phyloP scores from a whole-genome alignment of 1,140 invertebrate species.

The Saccostrea cuccullata region DNA sequence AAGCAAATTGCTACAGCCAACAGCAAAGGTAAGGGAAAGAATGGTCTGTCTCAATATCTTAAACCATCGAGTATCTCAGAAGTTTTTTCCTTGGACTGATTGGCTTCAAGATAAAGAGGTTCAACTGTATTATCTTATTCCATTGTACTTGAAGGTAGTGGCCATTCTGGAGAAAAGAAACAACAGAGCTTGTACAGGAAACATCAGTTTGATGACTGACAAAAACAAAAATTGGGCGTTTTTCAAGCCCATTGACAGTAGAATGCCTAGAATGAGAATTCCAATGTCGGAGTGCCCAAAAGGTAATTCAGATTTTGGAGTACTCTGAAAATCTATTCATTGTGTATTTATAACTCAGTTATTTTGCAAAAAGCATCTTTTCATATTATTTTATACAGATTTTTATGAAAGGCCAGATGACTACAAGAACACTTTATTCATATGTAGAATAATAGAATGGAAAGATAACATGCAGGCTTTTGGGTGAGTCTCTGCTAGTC shows the following conservation, averaged over 20 bases:
- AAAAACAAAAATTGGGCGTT: slow-evolving; percentile 13
- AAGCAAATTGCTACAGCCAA: not conserved
- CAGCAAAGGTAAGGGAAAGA: not conserved
- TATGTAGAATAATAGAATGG: slow-evolving; percentile 22
- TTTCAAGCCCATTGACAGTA: not conserved
- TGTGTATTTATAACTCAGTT: not conserved
- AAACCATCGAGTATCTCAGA: no score
- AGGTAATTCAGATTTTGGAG: not conserved
- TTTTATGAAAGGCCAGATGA: slow-evolving; percentile 15
- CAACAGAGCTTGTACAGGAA: slow-evolving; percentile 18
- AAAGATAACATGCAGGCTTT: slow-evolving; percentile 23
- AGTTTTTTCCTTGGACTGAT: no score
- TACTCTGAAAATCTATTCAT: not conserved
- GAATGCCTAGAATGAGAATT: slow-evolving; percentile 9
- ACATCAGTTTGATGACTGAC: slow-evolving; percentile 4
- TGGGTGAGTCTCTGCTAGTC: not conserved
- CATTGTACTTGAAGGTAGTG: not conserved
- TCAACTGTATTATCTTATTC: not conserved
- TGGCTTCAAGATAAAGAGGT: no score
- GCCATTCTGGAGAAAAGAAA: slow-evolving; percentile 14
- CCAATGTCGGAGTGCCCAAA: slow-evolving; percentile 5
- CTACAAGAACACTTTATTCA: slow-evolving; percentile 31
- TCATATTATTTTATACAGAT: not conserved
- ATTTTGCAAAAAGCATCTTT: not conserved
- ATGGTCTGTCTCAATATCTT: no score